Evolutionary conservation across 2,113 vertebrate genomes (phyloP).

Genomic region (Ovis canadensis): DNA sequence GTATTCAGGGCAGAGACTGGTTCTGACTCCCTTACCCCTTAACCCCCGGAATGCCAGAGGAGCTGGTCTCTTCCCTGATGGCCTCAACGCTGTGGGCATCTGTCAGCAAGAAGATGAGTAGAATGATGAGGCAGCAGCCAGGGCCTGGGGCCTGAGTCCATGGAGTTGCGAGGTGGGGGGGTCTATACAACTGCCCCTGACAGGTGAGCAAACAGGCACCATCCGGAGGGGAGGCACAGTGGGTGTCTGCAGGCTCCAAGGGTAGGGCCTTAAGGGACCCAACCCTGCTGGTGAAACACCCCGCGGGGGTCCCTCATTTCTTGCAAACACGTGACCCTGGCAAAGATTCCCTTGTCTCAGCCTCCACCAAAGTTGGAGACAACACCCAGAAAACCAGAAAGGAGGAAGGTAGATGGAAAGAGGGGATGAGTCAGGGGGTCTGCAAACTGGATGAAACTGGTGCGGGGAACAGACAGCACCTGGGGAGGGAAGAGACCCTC

Average conservation of each 20-base stretch:
- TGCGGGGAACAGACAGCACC: not conserved
- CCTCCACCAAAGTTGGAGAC: not conserved
- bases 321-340: not conserved
- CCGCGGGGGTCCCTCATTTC: not conserved
- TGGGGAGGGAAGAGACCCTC: not conserved
- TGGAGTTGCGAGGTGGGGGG: not conserved
- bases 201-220: not conserved
- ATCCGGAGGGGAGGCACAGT: too few relatives aligned
- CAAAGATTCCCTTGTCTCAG: not conserved
- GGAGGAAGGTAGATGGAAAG: not conserved
- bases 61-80: not conserved
- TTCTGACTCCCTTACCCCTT: not conserved
- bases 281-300: not conserved
- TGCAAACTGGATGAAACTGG: fast-evolving
- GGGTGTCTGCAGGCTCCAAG: not conserved
- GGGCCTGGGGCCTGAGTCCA: not conserved
- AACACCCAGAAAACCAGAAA: not conserved
- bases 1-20: not conserved
- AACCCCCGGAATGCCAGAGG: not conserved
- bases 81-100: not conserved
- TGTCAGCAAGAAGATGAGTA: not conserved
- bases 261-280: not conserved
- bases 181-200: not conserved
- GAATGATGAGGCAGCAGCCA: not conserved
- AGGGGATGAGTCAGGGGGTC: not conserved